Evolutionary conservation across 2,113 vertebrate species (phyloP).

Genomic region (Eubucco bourcierii): DNA sequence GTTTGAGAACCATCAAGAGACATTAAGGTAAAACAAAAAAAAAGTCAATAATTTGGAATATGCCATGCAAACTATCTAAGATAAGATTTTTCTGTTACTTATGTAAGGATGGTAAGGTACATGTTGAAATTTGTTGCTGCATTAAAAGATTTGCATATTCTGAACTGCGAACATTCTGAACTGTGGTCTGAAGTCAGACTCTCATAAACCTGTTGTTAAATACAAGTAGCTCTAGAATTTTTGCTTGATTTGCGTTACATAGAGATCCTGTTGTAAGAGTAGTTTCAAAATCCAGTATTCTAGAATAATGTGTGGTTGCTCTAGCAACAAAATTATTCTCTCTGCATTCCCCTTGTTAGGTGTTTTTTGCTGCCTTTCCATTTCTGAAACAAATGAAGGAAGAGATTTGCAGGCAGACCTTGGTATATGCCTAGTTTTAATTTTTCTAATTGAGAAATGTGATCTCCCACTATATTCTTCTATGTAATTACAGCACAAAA

Average conservation of each 20-base stretch:
- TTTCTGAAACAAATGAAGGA: background rate
- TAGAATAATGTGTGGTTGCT: background rate
- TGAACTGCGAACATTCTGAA: background rate
- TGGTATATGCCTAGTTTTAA: background rate
- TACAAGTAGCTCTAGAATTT: background rate
- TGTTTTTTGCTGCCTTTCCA: background rate
- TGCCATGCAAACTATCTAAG: background rate
- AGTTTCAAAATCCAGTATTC: background rate
- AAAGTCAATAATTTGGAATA: background rate
- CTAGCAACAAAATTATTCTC: background rate
- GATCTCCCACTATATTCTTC: background rate
- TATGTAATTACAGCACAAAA: conserved; percentile 28
- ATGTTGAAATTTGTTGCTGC: background rate
- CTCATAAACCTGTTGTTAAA: background rate
- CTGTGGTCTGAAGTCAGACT: background rate
- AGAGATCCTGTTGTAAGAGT: background rate
- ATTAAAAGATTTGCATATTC: background rate
- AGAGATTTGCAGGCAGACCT: background rate
- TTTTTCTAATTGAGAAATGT: conserved; percentile 52
- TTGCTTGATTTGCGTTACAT: background rate
- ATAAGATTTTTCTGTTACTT: background rate
- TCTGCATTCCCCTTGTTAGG: background rate
- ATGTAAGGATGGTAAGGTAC: background rate
- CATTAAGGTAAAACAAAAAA: background rate
- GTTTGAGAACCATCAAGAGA: background rate